Evolutionary conservation across 1,140 invertebrate genomes (phyloP).

Genomic region (Subanguina moxae): DNA sequence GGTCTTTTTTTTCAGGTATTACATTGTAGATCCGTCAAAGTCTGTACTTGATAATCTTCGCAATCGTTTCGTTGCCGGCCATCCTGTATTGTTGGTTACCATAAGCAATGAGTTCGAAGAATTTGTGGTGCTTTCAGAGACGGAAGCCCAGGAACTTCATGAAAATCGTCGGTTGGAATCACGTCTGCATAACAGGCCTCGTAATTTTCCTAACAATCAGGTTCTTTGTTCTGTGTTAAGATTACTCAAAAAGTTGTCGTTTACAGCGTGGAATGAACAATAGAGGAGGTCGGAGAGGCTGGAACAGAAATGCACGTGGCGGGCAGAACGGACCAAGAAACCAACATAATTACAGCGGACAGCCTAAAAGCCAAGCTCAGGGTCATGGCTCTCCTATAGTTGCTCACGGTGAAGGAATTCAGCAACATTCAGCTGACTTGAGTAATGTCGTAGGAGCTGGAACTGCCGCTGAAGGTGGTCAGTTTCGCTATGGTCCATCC

Average conservation of each 20-base stretch:
- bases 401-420: too few relatives aligned
- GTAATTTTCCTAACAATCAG: too few relatives aligned
- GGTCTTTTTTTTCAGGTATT: constrained; percentile 17
- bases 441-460: too few relatives aligned
- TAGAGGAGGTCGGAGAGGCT: not conserved
- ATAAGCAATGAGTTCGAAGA: constrained; percentile 22
- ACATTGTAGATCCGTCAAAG: constrained; percentile 22
- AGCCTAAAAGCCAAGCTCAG: too few relatives aligned
- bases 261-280: not conserved
- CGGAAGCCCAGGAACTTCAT: not conserved
- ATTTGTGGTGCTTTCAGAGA: not conserved
- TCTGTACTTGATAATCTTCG: constrained; percentile 33
- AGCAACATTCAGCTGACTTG: too few relatives aligned
- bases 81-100: constrained; percentile 30
- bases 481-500: not conserved
- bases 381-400: too few relatives aligned
- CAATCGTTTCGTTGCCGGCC: constrained; percentile 29
- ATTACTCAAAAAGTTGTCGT: not conserved
- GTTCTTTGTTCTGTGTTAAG: not conserved
- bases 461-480: not conserved
- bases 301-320: not conserved
- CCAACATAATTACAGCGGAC: too few relatives aligned
- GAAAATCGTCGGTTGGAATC: not conserved
- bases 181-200: not conserved
- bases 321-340: not conserved